Base-by-base conservation (phyloP, 2,888 invertebrate genomes). In the Melanchra persicariae region DNA sequence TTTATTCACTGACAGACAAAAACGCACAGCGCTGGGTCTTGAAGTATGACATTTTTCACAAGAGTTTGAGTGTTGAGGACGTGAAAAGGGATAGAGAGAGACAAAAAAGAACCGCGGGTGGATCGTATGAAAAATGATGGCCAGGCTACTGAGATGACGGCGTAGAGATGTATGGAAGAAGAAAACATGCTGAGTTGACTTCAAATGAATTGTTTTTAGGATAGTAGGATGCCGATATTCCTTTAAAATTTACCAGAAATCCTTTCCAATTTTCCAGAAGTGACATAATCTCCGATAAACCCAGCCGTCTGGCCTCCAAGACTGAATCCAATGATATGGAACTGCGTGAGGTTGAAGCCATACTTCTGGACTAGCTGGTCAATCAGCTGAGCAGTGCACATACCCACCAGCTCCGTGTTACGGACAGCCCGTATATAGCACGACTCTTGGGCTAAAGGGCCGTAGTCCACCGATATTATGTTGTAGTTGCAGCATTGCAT, bases 321-420 rank as follows among this genome's bases (percentile, higher is more conserved):
- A 86, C 97, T 97, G 85, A 97, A 97, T 0, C 97, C 97, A 58
- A 97, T 96, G 0, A 97, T 87, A 83, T 97, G 97, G 63, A 97
- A 92, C 58, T 87, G 87, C 1, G 93, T 84, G n/a, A 96, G 87
- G 0, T 88, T 72, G 51, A 97, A 95, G 0, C 91, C 87, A 58
- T 91, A 86, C 0, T 91, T 85, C 1, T 85, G 84, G 15, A 97
- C 93, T 59, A 97, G 86, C 40, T 89, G 87, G 70, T 97, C 96
- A 0, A 97, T 94, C 8, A 97, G 88, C 82, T 97, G 96, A 0
- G 97, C 97, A 0, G 95, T 92, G 81, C 97, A 97, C 85, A 92
- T 95, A 17, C 96, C 97, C 0, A 96, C 97, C 15, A 96, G 85
- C 26, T 96, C 96, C 0, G 96, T 95, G 88, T 97, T 97, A 43